These are phyloP conservation scores for Spilosoma lubricipeda DNA, from an alignment of 2,888 invertebrate genomes.

Conservation along the genomic window DNA sequence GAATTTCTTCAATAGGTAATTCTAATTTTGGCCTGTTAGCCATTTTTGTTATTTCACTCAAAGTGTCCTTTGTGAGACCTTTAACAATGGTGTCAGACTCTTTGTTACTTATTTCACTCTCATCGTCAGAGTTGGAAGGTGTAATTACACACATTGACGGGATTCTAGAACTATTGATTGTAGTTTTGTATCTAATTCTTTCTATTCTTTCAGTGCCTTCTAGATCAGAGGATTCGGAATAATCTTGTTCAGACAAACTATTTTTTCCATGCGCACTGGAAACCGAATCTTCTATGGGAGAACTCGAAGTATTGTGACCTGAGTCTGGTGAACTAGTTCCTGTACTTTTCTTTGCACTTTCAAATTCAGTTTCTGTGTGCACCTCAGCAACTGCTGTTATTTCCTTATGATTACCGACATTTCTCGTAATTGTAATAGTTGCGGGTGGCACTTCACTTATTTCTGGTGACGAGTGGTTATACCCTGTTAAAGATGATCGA, in stretches of 20 bases:
- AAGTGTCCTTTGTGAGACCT: slow-evolving; percentile 10
- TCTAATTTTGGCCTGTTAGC: slow-evolving; percentile 76
- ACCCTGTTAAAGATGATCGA: slow-evolving; percentile 68
- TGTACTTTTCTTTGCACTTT: slow-evolving; percentile 83
- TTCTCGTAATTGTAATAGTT: slow-evolving; percentile 77
- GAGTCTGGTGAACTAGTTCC: slow-evolving; percentile 93
- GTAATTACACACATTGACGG: slow-evolving; percentile 97
- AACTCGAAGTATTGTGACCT: slow-evolving; percentile 93
- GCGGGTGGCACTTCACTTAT: slow-evolving; percentile 67
- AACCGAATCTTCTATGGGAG: slow-evolving; percentile 91
- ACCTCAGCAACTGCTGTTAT: slow-evolving; percentile 87
- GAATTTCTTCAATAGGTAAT: slow-evolving; percentile 71
- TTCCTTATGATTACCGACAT: slow-evolving; percentile 80
- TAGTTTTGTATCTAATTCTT: slow-evolving; percentile 94
- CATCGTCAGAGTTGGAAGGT: slow-evolving; percentile 95
- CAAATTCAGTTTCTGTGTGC: slow-evolving; percentile 80
- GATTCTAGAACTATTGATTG: slow-evolving; percentile 94
- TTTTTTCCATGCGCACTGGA: slow-evolving; percentile 90
- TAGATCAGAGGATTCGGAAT: slow-evolving; percentile 94
- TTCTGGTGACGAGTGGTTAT: slow-evolving; percentile 76
- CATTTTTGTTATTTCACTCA: slow-evolving; percentile 62
- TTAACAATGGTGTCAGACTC: slow-evolving; percentile 59
- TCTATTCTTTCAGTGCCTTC: slow-evolving; percentile 96
- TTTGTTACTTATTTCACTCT: slow-evolving; percentile 85
- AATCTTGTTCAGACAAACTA: slow-evolving; percentile 92